Evolutionary conservation across 2,113 vertebrate genomes (phyloP), one percentile per base, ranked within the genome.

Genomic region (Microcebus griseorufus): DNA sequence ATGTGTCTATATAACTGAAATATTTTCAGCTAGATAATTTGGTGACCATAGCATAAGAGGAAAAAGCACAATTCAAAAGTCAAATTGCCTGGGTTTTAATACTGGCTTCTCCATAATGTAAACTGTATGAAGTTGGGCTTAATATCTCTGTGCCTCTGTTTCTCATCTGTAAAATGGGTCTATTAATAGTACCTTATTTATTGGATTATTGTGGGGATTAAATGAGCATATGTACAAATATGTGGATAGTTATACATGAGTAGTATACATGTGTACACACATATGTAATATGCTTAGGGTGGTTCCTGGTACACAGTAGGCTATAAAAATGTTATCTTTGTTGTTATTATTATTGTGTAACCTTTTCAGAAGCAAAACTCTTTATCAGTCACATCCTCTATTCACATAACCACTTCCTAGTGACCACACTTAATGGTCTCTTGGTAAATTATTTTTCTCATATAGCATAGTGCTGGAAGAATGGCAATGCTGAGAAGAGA

Each of bases 251-350:
- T 42, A 6, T 72, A 55, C 2, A 78, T 81, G 32, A 72, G 20
- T 67, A 2, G 60, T 29, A 67, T 72, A 42, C 17, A 45, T 53
- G 20, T 42, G 9, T 78, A 53, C 3, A 75, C 4, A 12, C 39
- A 37, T 62, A 51, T 18, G 4, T 76, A 89, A 89, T 48, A 4
- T 81, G 25, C 16, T 78, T 45, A 94, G 12, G 11, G 9, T 69
- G 70, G 58, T 76, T n/a, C 48, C n/a, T 88, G 45, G 55, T 55
- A 69, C 22, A 72, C 60, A 42, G 20, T 32, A n/a, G 79, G 48
- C 64, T 87, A 37, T 88, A 75, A 93, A 93, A 94, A 64, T 84
- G 25, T 96, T 92, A 48, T 87, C 37, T 78, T 14, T 75, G 1
- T 45, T n/a, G 62, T 27, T 62, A 12, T 84, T 45, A 13, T 90